These are phyloP conservation scores for Mionectes olivaceus DNA, from an alignment of 2,797 vertebrate species.

Conservation along the genomic window DNA sequence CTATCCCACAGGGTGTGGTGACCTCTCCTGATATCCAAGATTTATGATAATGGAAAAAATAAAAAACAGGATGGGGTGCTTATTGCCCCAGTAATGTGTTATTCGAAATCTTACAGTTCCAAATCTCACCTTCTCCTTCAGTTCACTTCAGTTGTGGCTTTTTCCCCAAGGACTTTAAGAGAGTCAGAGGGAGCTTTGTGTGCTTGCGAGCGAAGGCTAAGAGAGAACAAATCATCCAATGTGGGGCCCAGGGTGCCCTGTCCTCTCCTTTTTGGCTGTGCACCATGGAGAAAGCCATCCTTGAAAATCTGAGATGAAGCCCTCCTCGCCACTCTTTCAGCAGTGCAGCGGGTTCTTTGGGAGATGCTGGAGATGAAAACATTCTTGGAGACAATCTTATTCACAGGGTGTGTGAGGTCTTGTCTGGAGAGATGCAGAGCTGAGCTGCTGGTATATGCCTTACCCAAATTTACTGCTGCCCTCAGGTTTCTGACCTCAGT, in stretches of 20 bases:
- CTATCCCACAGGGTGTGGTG: rapidly evolving
- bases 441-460: not conserved
- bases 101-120: not conserved
- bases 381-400: not conserved
- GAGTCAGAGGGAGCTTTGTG: not conserved
- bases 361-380: not conserved
- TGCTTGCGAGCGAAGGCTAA: not conserved
- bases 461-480: not conserved
- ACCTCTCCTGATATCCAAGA: not conserved
- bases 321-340: rapidly evolving
- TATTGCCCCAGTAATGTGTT: not conserved
- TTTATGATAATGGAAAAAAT: not conserved
- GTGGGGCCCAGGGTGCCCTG: not conserved
- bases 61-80: not conserved
- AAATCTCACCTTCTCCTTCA: not conserved
- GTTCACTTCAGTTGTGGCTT: not conserved
- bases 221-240: not conserved
- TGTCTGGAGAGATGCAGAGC: not conserved
- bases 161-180: not conserved
- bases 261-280: not conserved
- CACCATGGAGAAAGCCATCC: not conserved
- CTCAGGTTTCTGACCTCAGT: not conserved
- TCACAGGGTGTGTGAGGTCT: not conserved
- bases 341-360: not conserved
- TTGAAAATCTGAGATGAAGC: not conserved